phyloP scores from a whole-genome alignment of 2,888 invertebrate genomes.

The Amphipoea lucens region DNA sequence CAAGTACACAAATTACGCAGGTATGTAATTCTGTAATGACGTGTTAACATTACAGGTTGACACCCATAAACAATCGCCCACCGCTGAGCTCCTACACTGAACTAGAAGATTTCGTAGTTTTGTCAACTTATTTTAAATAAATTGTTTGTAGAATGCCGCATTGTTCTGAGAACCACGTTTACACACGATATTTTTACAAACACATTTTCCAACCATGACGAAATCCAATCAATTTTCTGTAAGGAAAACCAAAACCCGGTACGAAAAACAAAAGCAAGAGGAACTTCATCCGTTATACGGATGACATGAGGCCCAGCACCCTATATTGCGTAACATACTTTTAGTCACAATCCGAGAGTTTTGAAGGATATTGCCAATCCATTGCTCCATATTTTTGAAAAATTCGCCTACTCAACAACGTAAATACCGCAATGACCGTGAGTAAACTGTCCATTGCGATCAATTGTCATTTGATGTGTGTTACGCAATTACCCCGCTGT shows the following conservation, averaged over 20 bases:
- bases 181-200: neutral
- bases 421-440: neutral
- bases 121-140: neutral
- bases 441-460: neutral
- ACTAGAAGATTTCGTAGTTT: neutral
- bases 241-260: neutral
- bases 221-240: neutral
- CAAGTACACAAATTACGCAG: conserved; percentile 8
- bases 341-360: neutral
- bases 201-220: neutral
- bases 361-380: neutral
- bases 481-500: neutral
- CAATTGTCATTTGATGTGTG: neutral
- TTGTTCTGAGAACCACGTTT: neutral
- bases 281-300: neutral
- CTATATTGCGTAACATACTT: neutral
- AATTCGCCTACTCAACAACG: neutral
- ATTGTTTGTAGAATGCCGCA: neutral
- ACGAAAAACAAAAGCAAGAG: neutral
- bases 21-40: neutral
- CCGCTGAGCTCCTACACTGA: neutral
- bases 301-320: neutral
- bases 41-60: neutral
- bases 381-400: neutral
- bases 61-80: neutral